A percentile compares a stretch with the other conserved stretches of the same genome.
phyloP scores from a whole-genome alignment of 2,888 invertebrate species.

The Oscheius sp. region DNA sequence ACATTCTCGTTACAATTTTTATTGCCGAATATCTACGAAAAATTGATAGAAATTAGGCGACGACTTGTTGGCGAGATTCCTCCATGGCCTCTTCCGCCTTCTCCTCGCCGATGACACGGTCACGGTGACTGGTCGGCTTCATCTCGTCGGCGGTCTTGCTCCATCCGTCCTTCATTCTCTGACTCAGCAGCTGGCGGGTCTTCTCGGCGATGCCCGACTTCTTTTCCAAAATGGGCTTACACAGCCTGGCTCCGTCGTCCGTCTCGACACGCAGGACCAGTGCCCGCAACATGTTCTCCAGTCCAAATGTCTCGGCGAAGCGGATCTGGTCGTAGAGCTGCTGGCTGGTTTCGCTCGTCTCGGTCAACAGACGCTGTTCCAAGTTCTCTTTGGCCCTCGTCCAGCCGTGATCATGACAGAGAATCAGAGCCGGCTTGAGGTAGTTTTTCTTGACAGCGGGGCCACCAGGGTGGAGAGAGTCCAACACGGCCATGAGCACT shows the following conservation, averaged over 20 bases:
- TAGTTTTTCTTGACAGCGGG: slow-evolving; percentile 43
- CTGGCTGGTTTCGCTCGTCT: background rate
- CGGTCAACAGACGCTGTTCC: slow-evolving; percentile 39
- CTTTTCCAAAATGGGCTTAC: background rate
- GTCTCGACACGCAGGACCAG: background rate
- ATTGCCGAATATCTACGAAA: no score
- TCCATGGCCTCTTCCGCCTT: no score
- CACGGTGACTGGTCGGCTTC: background rate
- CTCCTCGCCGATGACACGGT: background rate
- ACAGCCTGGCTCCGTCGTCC: no score
- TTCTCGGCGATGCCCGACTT: background rate
- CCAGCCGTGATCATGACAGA: slow-evolving; percentile 60
- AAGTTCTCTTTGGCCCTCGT: slow-evolving; percentile 47
- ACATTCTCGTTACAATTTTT: no score
- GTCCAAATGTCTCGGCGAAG: background rate
- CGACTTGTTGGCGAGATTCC: no score
- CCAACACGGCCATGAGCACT: slow-evolving; percentile 50
- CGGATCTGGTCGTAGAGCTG: slow-evolving; percentile 4
- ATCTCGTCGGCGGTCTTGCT: background rate
- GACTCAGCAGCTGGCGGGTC: background rate
- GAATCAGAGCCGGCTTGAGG: slow-evolving; percentile 59
- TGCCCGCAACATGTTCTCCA: slow-evolving; percentile 2
- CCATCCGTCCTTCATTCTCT: background rate
- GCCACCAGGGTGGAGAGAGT: slow-evolving; percentile 51
- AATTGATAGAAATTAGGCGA: no score